Percentiles rank a stretch among this genome's conserved stretches.
These are phyloP conservation scores for Scleropages formosus DNA, from an alignment of 2,797 vertebrate genomes.

Conservation along the genomic window DNA sequence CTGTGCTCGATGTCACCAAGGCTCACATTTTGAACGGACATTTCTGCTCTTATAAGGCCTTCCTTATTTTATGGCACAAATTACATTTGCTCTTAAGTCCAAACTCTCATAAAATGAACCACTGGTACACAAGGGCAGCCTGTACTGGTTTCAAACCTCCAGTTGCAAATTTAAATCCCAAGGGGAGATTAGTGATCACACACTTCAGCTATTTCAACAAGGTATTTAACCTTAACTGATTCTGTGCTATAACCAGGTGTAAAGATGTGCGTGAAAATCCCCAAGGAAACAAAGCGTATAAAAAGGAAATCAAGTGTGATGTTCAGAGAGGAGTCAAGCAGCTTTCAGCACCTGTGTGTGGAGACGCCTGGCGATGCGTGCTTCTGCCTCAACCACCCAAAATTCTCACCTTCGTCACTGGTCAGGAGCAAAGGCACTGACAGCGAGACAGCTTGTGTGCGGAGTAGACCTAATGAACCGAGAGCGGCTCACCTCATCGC, in stretches of 20 bases:
- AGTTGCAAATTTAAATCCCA: too few relatives aligned
- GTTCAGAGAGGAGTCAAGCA: constrained; percentile 15
- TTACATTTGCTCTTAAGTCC: too few relatives aligned
- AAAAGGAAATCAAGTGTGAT: constrained; percentile 15
- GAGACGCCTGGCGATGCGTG: too few relatives aligned
- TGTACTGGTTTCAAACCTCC: too few relatives aligned
- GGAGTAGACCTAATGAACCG: background rate
- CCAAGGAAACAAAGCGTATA: constrained; percentile 7
- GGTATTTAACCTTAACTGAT: background rate
- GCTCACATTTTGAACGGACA: too few relatives aligned
- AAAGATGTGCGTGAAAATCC: background rate
- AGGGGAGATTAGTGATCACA: too few relatives aligned
- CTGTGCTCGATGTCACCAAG: too few relatives aligned
- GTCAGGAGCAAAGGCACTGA: background rate
- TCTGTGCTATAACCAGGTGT: constrained; percentile 6
- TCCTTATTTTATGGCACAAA: too few relatives aligned
- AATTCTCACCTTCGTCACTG: background rate
- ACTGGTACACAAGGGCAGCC: constrained; percentile 14
- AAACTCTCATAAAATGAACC: too few relatives aligned
- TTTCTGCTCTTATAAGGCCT: too few relatives aligned
- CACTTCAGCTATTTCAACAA: background rate
- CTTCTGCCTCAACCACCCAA: background rate
- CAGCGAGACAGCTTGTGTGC: background rate
- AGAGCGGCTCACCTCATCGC: constrained; percentile 8
- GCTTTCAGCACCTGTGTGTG: constrained; percentile 13